A percentile compares a stretch with the other conserved stretches of the same genome.
Evolutionary conservation across 2,797 vertebrate genomes (phyloP).

Genomic region (Tapirus indicus): DNA sequence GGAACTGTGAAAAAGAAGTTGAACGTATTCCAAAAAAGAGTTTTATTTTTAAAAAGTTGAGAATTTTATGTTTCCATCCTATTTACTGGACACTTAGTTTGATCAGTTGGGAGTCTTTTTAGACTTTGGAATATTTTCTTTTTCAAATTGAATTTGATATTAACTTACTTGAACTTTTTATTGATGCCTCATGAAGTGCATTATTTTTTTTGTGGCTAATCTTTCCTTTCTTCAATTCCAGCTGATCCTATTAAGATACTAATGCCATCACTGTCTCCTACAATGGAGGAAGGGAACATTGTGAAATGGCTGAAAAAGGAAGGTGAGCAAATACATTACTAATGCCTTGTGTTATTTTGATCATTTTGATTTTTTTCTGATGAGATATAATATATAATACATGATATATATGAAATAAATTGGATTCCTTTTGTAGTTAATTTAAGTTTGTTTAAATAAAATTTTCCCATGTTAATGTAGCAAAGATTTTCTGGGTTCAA

Average conservation of each 20-base stretch:
- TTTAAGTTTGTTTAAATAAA: constrained; percentile 9
- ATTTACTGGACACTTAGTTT: constrained; percentile 20
- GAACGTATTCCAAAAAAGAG: background rate
- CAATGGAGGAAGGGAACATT: constrained; percentile 98
- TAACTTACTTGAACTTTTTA: constrained; percentile 5
- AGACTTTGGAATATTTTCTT: background rate
- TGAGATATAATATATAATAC: background rate
- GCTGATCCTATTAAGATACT: constrained; percentile 93
- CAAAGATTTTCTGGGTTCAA: background rate
- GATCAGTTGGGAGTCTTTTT: background rate
- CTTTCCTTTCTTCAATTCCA: constrained; percentile 86
- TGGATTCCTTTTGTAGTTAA: background rate
- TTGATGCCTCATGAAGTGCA: background rate
- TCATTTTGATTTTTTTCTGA: background rate
- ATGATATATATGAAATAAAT: background rate
- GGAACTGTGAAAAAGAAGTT: constrained; percentile 17
- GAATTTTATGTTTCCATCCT: constrained; percentile 14
- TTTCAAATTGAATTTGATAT: background rate
- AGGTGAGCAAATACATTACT: constrained; percentile 89
- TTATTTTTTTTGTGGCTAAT: background rate
- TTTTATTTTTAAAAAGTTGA: constrained; percentile 1
- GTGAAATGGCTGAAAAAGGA: constrained; percentile 99
- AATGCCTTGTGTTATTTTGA: background rate
- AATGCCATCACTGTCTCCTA: constrained; percentile 98
- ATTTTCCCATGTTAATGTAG: background rate